Conservation (phyloP, 2,113 vertebrate species). For the Larimichthys crocea region DNA sequence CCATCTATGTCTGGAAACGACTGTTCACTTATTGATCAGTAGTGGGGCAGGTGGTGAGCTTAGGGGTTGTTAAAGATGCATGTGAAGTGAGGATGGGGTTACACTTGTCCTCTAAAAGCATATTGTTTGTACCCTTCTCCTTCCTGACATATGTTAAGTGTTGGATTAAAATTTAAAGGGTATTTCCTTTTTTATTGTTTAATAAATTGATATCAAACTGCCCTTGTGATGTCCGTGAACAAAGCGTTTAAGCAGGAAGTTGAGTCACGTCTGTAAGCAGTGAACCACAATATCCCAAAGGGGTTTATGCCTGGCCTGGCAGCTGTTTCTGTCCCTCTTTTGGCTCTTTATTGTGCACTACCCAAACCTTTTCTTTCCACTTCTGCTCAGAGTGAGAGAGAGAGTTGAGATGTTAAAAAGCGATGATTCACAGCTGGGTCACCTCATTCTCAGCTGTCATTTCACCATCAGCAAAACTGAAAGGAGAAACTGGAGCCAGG, state of each 20-base stretch:
- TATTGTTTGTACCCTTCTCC: neutral
- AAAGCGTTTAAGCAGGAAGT: constrained; percentile 41
- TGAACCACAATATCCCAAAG: constrained; percentile 56
- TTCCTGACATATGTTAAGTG: neutral
- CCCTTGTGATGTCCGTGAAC: neutral
- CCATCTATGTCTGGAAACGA: constrained; percentile 52
- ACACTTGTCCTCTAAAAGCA: constrained; percentile 28
- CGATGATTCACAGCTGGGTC: constrained; percentile 66
- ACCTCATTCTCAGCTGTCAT: constrained; percentile 79
- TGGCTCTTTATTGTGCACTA: constrained; percentile 31
- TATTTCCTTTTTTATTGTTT: neutral
- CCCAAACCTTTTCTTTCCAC: constrained; percentile 5
- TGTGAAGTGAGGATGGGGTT: constrained; percentile 50
- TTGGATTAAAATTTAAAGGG: neutral
- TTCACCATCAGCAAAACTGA: constrained; percentile 36
- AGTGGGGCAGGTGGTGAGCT: constrained; percentile 62
- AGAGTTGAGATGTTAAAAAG: constrained; percentile 49
- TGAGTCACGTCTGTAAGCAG: constrained; percentile 59
- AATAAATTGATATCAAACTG: neutral
- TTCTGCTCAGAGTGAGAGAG: constrained; percentile 1
- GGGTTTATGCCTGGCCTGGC: constrained; percentile 44
- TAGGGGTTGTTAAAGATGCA: constrained; percentile 70
- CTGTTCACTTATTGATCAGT: constrained; percentile 66
- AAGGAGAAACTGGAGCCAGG: constrained; percentile 42
- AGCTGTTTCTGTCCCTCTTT: constrained; percentile 74